Evolutionary conservation across 2,113 vertebrate species (phyloP).

Genomic region (Lagopus leucura): DNA sequence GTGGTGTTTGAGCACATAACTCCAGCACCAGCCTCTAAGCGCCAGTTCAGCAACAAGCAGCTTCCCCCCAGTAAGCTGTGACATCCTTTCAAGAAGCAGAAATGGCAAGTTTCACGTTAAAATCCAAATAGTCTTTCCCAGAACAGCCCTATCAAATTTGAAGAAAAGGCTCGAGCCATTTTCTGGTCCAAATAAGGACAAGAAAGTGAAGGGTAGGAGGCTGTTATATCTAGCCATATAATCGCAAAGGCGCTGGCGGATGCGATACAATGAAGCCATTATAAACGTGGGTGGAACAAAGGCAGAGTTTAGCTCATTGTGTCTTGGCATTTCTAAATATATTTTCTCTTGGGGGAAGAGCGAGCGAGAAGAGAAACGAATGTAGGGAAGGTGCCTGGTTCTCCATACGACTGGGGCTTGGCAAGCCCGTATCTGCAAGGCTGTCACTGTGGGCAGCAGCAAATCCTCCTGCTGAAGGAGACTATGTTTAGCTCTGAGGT

Average conservation of each 20-base stretch:
- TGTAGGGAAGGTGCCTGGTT: neutral
- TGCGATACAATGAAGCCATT: constrained; percentile 27
- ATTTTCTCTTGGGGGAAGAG: constrained; percentile 15
- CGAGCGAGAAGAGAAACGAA: neutral
- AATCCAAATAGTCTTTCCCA: neutral
- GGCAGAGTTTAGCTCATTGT: constrained; percentile 9
- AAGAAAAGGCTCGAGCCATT: neutral
- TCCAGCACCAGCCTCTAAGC: neutral
- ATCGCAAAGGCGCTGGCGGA: neutral
- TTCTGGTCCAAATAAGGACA: constrained; percentile 44
- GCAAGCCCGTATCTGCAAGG: neutral
- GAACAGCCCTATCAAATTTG: neutral
- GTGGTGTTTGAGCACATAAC: neutral
- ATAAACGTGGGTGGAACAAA: constrained; percentile 37
- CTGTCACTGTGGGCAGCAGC: constrained; percentile 3
- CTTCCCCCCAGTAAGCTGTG: neutral
- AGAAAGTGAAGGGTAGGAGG: neutral
- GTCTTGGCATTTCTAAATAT: neutral
- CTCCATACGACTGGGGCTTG: neutral
- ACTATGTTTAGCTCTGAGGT: constrained; percentile 46
- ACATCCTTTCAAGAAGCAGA: neutral
- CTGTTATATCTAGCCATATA: neutral
- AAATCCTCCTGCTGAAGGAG: neutral
- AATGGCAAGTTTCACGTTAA: neutral
- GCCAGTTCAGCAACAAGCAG: neutral